A percentile compares a stretch with the other conserved stretches of the same genome.
These are phyloP conservation scores for Nesogale talazaci DNA, from an alignment of 2,113 vertebrate genomes.

Conservation along the genomic window DNA sequence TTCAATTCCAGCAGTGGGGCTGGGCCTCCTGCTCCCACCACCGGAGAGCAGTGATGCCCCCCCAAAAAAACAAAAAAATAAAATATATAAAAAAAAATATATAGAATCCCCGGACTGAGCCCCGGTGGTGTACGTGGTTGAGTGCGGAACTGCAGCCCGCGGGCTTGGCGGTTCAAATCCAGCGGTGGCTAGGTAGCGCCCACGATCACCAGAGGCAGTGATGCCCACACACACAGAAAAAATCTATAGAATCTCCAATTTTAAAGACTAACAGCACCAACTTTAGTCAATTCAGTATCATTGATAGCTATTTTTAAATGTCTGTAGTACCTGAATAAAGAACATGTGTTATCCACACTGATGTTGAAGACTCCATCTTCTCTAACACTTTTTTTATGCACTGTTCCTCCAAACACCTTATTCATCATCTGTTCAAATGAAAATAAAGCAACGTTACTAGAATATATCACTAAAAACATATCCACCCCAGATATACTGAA, in stretches of 20 bases:
- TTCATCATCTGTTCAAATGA: constrained; percentile 95
- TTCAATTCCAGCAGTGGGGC: too few relatives aligned
- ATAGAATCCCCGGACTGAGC: too few relatives aligned
- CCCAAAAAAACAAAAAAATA: too few relatives aligned
- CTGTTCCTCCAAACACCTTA: constrained; percentile 98
- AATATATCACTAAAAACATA: constrained; percentile 17
- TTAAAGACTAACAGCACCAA: neutral
- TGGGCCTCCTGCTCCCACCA: too few relatives aligned
- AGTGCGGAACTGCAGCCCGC: too few relatives aligned
- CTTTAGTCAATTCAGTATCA: neutral
- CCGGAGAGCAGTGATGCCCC: too few relatives aligned
- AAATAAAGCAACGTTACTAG: constrained; percentile 20
- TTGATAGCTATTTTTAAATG: neutral
- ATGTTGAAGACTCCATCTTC: constrained; percentile 98
- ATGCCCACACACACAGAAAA: too few relatives aligned
- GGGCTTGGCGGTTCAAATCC: too few relatives aligned
- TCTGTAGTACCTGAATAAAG: constrained; percentile 93
- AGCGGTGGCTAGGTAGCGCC: too few relatives aligned
- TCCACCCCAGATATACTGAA: neutral
- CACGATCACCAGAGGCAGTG: too few relatives aligned
- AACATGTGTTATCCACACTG: constrained; percentile 95
- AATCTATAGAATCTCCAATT: neutral
- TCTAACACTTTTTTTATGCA: constrained; percentile 96
- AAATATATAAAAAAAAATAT: too few relatives aligned
- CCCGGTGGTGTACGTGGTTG: too few relatives aligned